Evolutionary conservation across 2,797 vertebrate species (phyloP).

Genomic region (Zenarchopterus dispar): DNA sequence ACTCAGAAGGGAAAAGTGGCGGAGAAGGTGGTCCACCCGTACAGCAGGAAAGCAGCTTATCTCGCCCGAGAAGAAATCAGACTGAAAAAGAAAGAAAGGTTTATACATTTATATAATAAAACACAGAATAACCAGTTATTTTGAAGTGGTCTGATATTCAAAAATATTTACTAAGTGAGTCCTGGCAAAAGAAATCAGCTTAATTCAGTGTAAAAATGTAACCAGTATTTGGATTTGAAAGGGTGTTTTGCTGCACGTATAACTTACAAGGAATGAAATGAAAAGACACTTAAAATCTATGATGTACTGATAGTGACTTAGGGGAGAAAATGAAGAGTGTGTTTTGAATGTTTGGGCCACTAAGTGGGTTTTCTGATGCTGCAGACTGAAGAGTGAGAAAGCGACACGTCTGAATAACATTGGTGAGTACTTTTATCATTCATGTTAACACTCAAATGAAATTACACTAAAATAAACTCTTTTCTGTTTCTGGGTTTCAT

Average conservation of each 20-base stretch:
- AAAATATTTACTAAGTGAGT: too few species aligned
- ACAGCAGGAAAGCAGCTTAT: conserved; percentile 93
- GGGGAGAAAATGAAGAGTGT: too few species aligned
- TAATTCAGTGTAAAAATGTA: too few species aligned
- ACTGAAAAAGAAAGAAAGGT: conserved; percentile 91
- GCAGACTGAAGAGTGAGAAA: conserved; percentile 89
- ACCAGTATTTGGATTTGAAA: too few species aligned
- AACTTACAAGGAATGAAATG: too few species aligned
- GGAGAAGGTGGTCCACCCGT: conserved; percentile 90
- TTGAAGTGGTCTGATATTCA: too few species aligned
- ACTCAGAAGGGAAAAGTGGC: conserved; percentile 80
- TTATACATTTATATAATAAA: neutral
- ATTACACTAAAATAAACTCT: neutral
- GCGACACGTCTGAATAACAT: conserved; percentile 86
- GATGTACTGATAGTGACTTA: neutral
- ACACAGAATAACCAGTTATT: neutral
- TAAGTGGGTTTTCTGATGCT: conserved; percentile 5
- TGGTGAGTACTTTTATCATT: conserved; percentile 75
- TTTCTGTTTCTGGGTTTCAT: neutral
- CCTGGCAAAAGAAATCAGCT: neutral
- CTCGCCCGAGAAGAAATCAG: conserved; percentile 87
- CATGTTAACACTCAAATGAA: neutral
- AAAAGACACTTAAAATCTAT: too few species aligned
- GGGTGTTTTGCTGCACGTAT: too few species aligned
- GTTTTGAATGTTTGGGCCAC: neutral